Percentiles rank a stretch among this genome's conserved stretches.
These are phyloP conservation scores for Philypnodon macrostomus DNA, from an alignment of 2,797 vertebrate genomes.

Conservation along the genomic window DNA sequence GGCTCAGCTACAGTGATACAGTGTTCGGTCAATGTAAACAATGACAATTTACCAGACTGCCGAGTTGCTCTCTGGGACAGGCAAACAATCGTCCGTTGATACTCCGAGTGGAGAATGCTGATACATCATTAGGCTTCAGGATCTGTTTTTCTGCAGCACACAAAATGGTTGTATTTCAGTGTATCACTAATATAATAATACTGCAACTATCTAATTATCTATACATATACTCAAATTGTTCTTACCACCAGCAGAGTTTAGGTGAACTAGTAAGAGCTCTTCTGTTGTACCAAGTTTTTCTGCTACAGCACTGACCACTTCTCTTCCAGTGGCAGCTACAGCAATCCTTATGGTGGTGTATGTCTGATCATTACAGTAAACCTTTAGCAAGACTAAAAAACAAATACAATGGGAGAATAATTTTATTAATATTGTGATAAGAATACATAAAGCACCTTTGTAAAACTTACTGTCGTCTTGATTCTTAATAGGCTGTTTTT, in stretches of 20 bases:
- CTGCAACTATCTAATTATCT: background rate
- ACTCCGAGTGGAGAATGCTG: slow-evolving; percentile 91
- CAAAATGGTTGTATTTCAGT: background rate
- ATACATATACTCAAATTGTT: background rate
- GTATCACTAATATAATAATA: background rate
- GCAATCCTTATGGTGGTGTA: slow-evolving; percentile 93
- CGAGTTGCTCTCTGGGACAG: slow-evolving; percentile 88
- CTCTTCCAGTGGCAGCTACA: slow-evolving; percentile 85
- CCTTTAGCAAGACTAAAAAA: slow-evolving; percentile 88
- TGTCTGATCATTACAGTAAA: slow-evolving; percentile 94
- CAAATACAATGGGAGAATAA: slow-evolving; percentile 6
- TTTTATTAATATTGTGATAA: background rate
- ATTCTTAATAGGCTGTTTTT: slow-evolving; percentile 90
- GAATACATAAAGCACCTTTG: background rate
- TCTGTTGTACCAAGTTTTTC: slow-evolving; percentile 92
- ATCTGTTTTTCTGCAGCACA: slow-evolving; percentile 86
- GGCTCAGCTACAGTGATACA: too few relatives aligned
- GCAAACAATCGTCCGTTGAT: slow-evolving; percentile 92
- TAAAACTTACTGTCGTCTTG: slow-evolving; percentile 89
- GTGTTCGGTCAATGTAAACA: too few relatives aligned
- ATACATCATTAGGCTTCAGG: slow-evolving; percentile 91
- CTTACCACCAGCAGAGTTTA: slow-evolving; percentile 90
- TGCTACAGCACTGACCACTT: slow-evolving; percentile 84
- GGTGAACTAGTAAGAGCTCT: slow-evolving; percentile 87
- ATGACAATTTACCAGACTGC: slow-evolving; percentile 85